These are phyloP conservation scores for Minunthozetes semirufus DNA, from an alignment of 2,888 invertebrate genomes.

Conservation along the genomic window DNA sequence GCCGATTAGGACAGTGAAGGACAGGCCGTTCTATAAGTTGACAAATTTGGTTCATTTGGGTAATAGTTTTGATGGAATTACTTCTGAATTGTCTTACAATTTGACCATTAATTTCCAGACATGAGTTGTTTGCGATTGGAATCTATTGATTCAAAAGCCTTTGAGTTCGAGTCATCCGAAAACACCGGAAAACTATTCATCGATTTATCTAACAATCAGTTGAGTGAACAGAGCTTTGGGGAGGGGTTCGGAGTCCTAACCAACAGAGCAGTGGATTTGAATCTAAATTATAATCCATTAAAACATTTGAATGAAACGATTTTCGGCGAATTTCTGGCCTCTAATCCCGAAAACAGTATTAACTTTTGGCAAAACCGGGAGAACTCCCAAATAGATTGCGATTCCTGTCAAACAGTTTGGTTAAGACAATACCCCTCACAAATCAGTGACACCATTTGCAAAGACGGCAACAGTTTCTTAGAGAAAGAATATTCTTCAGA, in stretches of 20 bases:
- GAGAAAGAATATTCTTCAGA: background rate
- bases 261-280: constrained; percentile 2
- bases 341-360: background rate
- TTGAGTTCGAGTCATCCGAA: background rate
- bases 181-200: background rate
- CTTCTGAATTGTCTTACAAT: background rate
- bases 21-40: background rate
- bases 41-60: constrained; percentile 6
- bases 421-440: background rate
- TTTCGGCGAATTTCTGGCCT: background rate
- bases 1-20: background rate
- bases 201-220: constrained; percentile 12
- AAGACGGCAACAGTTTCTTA: background rate
- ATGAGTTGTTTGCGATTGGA: constrained; percentile 19
- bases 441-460: background rate
- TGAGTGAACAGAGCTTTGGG: background rate
- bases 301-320: constrained; percentile 12
- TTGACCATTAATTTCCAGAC: background rate
- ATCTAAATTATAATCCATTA: constrained; percentile 6
- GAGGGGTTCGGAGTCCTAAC: background rate
- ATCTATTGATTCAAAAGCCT: constrained; percentile 19
- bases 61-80: background rate
- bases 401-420: constrained; percentile 17
- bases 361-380: background rate
- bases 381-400: background rate